These are phyloP conservation scores for Drosophila villosipedis DNA, from an alignment of 2,888 invertebrate species.

Conservation along the genomic window DNA sequence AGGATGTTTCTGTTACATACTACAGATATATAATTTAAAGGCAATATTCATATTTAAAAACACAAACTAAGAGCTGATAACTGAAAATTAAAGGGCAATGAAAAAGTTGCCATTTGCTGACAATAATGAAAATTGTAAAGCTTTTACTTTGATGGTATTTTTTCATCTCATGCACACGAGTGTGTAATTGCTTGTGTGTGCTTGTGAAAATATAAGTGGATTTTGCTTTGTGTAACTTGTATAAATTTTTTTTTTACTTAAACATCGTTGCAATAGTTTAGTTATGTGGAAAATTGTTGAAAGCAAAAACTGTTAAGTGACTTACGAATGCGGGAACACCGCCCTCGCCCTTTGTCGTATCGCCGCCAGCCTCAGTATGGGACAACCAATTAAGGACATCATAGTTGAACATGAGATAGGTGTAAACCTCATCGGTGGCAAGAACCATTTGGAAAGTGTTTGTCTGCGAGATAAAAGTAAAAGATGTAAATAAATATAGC, in stretches of 20 bases:
- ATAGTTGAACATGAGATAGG: constrained; percentile 98
- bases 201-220: constrained; percentile 22
- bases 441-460: constrained; percentile 98
- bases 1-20: no score
- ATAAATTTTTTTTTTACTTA: constrained; percentile 22
- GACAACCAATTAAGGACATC: constrained; percentile 95
- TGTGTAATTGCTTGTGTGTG: neutral
- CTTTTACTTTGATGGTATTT: constrained; percentile 1
- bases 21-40: neutral
- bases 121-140: constrained; percentile 42
- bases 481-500: neutral
- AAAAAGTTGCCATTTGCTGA: constrained; percentile 44
- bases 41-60: constrained; percentile 14
- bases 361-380: constrained; percentile 96
- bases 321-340: constrained; percentile 94
- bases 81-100: constrained; percentile 8
- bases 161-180: neutral
- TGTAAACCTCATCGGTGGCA: constrained; percentile 96
- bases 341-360: constrained; percentile 93
- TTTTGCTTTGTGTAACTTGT: constrained; percentile 44
- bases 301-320: constrained; percentile 53
- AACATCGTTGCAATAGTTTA: constrained; percentile 4
- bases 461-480: constrained; percentile 87
- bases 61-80: neutral
- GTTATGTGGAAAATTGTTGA: neutral